phyloP scores from a whole-genome alignment of 2,888 invertebrate species.

The Morinoia aosen region DNA sequence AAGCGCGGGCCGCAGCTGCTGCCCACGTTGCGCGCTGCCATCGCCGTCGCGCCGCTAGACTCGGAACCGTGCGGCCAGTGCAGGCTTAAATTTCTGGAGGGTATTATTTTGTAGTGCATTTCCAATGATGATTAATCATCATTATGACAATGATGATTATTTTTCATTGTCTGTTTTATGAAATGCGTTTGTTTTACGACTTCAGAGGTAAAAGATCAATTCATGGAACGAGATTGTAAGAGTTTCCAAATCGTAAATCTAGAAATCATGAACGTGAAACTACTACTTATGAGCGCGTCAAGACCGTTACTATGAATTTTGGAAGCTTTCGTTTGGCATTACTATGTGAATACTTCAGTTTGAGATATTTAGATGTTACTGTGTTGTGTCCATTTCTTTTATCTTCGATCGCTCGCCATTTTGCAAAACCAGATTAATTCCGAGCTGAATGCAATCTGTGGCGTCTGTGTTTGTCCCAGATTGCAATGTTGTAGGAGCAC shows the following conservation, averaged over 20 bases:
- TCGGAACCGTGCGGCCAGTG: not conserved
- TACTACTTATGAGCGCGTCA: not conserved
- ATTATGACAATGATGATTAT: too few relatives aligned
- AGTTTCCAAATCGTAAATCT: not conserved
- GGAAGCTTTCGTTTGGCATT: not conserved
- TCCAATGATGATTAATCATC: not conserved
- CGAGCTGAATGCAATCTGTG: too few relatives aligned
- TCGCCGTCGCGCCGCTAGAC: not conserved
- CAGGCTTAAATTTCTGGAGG: not conserved
- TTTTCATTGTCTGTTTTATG: not conserved
- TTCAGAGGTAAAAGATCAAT: not conserved
- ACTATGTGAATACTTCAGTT: not conserved
- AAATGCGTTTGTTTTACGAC: not conserved
- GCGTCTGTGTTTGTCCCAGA: too few relatives aligned
- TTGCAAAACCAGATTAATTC: not conserved
- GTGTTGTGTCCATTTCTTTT: not conserved
- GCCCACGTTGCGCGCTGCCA: not conserved
- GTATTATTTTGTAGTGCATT: not conserved
- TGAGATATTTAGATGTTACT: not conserved
- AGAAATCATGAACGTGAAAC: not conserved
- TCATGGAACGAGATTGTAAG: not conserved
- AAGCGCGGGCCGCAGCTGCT: not conserved
- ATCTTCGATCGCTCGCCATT: not conserved
- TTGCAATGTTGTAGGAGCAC: too few relatives aligned
- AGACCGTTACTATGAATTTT: not conserved